Base-by-base conservation (phyloP, 2,888 invertebrate genomes). In the Rhabditoides inermis region DNA sequence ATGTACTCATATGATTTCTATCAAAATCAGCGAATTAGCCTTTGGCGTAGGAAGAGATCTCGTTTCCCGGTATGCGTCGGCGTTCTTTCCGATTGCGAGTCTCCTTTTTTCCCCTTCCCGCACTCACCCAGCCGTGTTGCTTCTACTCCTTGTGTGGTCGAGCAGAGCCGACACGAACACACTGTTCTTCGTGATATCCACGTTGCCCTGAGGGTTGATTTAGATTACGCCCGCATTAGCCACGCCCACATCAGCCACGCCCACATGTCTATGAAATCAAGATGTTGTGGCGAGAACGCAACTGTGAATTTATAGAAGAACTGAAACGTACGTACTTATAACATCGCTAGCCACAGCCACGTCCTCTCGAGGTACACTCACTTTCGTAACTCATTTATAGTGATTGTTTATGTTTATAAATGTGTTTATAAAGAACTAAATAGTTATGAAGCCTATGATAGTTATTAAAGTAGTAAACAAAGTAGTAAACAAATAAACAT, bases 141-240 rank as follows among this genome's bases (percentile, higher is more conserved):
- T 55, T 39, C 64, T 35, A 32, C 60, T 65, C 51, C 61, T 54
- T 4, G 67, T 67, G 45, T 67, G 67, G 7, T 63, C 60, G 30
- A 67, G 60, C 20, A 67, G 55, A 12, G 64, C 64, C 28, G 52
- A 53, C 7, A 60, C 63, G 56, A 67, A 67, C 7, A 63, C 64
- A 25, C 59, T 48, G 44, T 67, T 65, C 44, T 55, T 58, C 2
- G 55, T 40, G 39, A 63, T 42, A 28, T 67, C 60, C 3, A 61
- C 62, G 1, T 53, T 27, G 15, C 61, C 65, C 55, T 63, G 53
- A 35, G n/a, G n/a, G n/a, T n/a, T n/a, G n/a, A n/a, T n/a, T n/a
- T n/a, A n/a, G n/a, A n/a, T n/a, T n/a, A n/a, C n/a, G n/a, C n/a
- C n/a, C n/a, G n/a, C n/a, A n/a, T n/a, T n/a, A n/a, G n/a, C n/a